Base-by-base conservation (phyloP, 1,140 invertebrate species). In the Bombus superbus region DNA sequence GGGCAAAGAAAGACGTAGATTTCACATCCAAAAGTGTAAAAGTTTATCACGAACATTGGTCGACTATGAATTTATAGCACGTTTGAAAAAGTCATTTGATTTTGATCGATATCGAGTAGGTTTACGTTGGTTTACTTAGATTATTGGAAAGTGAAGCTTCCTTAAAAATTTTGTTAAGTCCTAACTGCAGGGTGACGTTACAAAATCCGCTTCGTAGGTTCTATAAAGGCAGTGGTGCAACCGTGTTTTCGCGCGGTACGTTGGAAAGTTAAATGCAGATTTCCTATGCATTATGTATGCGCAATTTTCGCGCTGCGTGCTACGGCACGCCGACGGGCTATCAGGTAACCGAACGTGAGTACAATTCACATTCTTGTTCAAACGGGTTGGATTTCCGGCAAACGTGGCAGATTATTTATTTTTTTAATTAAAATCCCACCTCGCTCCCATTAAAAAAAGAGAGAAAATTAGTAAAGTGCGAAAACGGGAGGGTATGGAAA, bases 271-370 rank as follows among this genome's bases (percentile, higher is more conserved):
- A 38, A 53, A 69, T 57, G 59, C 73, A 53, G 81, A 68, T 68
- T 57, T 32, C 32, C 32, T n/a, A 77, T 83, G 62, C 38, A 83
- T 68, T 77, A 69, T 83, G 62, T 42, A 83, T 57, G 44, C 22
- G 18, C 13, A 68, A 68, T 77, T 83, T 57, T 83, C 62, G 62
- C 25, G 44, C 25, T 15, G 40, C 35, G 38, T 44, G 38, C 44
- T 62, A 28, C 3, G 11, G n/a, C n/a, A 44, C 11, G 35, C 9
- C 10, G 18, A 5, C 44, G 8, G 8, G 59, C 4, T 62, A 53
- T 32, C 62, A 32, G n/a, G 66, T 35, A 71, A 81, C 22, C 25
- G 35, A 53, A 44, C 1, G 35, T 15, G 1, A 18, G n/a, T 64
- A 25, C n/a, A 53, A 53, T 53, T 53, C 47, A 53, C 47, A 10